Base-by-base conservation (phyloP, 2,797 vertebrate genomes). In the Poeciliopsis presidionis region DNA sequence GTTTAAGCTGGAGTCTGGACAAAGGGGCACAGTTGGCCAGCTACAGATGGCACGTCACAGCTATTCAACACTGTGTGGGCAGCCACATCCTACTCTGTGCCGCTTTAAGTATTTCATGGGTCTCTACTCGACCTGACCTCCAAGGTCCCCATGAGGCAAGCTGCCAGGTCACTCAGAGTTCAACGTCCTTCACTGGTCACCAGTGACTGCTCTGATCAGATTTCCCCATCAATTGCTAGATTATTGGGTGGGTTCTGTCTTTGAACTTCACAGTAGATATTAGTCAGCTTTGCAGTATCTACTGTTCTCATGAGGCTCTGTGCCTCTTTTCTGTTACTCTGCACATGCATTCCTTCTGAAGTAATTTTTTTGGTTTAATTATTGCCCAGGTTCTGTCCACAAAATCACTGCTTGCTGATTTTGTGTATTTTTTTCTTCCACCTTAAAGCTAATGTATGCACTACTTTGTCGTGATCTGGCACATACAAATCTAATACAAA, bases 1-100 rank as follows among this genome's bases (percentile, higher is more conserved):
- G 86, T 84, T 91, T 77, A 85, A 81, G 87, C 87, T 76, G 75
- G 85, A 71, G 72, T 73, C 72, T 46, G 65, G 72, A 84, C 87
- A 89, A 82, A 28, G 25, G 81, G 39, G 59, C 74, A 1, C 84
- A 74, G 83, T 75, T 36, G 73, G 81, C 81, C 57, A 59, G 74
- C 76, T 63, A 78, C 76, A 75, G 78, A 87, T 63, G 78, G 47
- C 41, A 71, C 7, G 55, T 79, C 53, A 80, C 72, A 87, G 18
- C 83, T 53, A 2, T 61, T 73, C 41, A 2, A 78, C 61, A 70
- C 86, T 86, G 84, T 88, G 88, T 86, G 49, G 74, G 74, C 67
- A 75, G 72, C 80, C 80, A 74, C 80, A 83, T 85, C 79, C 75
- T 78, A n/a, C 86, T 80, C 79, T 84, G 86, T 78, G 78, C 80